Evolutionary conservation across 2,888 invertebrate species (phyloP), one percentile per base, ranked within the genome.

Genomic region (Saturnia pavonia): DNA sequence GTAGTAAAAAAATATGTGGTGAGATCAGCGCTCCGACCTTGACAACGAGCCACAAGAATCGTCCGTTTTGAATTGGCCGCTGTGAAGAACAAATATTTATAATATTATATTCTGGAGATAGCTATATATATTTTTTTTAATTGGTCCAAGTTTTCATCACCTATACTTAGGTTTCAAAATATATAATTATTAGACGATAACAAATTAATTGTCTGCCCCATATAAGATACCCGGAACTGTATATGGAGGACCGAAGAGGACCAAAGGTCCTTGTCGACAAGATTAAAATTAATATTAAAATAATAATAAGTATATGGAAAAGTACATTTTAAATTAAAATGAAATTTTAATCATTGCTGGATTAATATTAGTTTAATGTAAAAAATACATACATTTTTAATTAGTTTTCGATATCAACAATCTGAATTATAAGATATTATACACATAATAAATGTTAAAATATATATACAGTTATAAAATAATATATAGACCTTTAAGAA

Each of bases 11-110:
- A 85, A 83, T 85, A 81, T 82, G 73, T 80, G 88, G 89, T 93
- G 92, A 92, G 91, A 91, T 93, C 92, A 92, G 83, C 87, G 73
- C 48, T 60, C 63, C 78, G 89, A 80, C 92, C 92, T 92, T 92
- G 91, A 80, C 76, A 80, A 79, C 78, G 80, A 83, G 81, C 80
- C 83, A 81, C 82, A 78, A 76, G 81, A 78, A 79, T 78, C 79
- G 85, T 75, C 73, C 79, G 78, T 74, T 74, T 82, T 83, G 87
- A 83, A 91, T 88, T 90, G 90, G 90, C 80, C 84, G 82, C 80
- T 85, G 83, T 75, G 82, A 80, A 16, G 11, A 14, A 27, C 12
- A 60, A 60, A 60, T 60, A 57, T 57, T 57, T 57, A 25, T 25
- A 3, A 57, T 22, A 60, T 27, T 27, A 3, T 27, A 19, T 14